Evolutionary conservation across 2,113 vertebrate species (phyloP), one percentile per base, ranked within the genome.

Genomic region (Cheilinus undulatus): DNA sequence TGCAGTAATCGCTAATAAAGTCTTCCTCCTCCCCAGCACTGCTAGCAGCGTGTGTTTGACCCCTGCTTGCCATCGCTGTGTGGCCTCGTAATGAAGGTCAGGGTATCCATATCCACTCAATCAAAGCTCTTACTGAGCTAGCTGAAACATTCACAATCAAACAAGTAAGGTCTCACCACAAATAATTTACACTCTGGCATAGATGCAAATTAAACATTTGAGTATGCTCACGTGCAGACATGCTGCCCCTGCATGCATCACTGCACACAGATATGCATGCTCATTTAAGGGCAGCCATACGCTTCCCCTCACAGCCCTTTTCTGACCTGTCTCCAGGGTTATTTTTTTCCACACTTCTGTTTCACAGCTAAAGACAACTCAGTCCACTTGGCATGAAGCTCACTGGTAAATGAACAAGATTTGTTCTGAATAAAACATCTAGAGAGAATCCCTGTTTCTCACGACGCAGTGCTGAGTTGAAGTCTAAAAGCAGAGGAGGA

Each of bases 1-100:
- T 53, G 60, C 28, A 50, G 63, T 88, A 87, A 92, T 84, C 68
- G 34, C 76, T 84, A 76, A 88, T 88, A 87, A 89, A 85, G 64
- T 73, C 50, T 48, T 62, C 62, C 69, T 75, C 56, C 65, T 42
- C 53, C 73, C 38, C 32, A 59, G 51, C 45, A 48, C 32, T 27
- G 10, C 49, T 23, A 27, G 50, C 57, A 38, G 74, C 59, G 68
- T 58, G 61, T 53, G 64, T 71, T 82, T 88, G 86, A 92, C 83
- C 83, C 86, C 72, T 43, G 60, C 73, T 24, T 85, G 80, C 70
- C 70, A 48, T 34, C 83, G 53, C 61, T 69, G 43, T 48, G 62
- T 56, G 32, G 26, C 45, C 56, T 53, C 30, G 40, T 66, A 62
- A 72, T 75, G 64, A 84, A 87, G 79, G 86, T 90, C 77, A 85